A percentile compares a stretch with the other conserved stretches of the same genome.
phyloP scores from a whole-genome alignment of 2,888 invertebrate genomes.

The Gisinianus flammeolus region DNA sequence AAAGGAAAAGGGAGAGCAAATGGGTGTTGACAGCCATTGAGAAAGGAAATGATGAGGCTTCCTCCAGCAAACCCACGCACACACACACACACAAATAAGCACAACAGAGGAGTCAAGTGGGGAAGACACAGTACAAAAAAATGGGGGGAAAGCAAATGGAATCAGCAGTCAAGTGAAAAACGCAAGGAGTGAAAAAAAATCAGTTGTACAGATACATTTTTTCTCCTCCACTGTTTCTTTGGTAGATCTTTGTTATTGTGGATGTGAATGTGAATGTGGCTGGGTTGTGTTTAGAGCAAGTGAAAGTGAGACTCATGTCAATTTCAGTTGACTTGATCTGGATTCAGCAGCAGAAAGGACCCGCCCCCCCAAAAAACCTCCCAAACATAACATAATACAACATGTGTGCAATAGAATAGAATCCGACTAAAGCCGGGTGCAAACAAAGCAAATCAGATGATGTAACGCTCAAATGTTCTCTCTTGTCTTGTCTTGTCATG shows the following conservation, averaged over 20 bases:
- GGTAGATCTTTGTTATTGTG: neutral
- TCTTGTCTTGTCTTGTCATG: neutral
- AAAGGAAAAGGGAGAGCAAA: neutral
- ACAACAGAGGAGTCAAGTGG: no score
- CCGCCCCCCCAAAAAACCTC: no score
- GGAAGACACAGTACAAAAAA: no score
- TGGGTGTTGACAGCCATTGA: neutral
- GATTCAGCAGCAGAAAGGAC: neutral
- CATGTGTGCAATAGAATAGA: no score
- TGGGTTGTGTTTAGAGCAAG: neutral
- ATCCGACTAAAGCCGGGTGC: no score
- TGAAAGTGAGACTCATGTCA: conserved; percentile 2
- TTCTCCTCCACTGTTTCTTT: neutral
- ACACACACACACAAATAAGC: no score
- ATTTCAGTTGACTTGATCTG: conserved; percentile 10
- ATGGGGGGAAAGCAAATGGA: neutral
- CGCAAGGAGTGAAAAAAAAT: neutral
- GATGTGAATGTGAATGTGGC: neutral
- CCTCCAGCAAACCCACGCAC: no score
- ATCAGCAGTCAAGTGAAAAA: neutral
- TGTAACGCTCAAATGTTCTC: neutral
- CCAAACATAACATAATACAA: no score
- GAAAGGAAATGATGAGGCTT: neutral
- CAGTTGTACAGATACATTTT: no score
- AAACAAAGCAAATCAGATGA: neutral